Conservation (phyloP, 1,140 invertebrate genomes). For the Drosophila kanapiae region DNA sequence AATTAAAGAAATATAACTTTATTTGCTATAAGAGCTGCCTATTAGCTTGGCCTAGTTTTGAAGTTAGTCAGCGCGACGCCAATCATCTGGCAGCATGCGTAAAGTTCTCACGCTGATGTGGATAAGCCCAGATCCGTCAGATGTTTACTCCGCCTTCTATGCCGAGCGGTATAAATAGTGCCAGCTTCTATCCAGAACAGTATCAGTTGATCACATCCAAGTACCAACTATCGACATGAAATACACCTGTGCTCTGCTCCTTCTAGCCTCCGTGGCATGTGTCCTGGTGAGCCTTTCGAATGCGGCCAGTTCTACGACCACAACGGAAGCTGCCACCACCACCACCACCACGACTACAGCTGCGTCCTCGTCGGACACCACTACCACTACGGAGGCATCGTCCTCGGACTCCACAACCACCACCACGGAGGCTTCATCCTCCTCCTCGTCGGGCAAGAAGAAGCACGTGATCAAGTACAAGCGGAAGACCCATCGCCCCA, state of each 20-base stretch:
- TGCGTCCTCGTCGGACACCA: slow-evolving; percentile 16
- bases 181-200: background rate
- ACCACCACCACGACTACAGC: slow-evolving; percentile 2
- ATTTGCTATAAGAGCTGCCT: background rate
- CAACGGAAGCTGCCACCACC: background rate
- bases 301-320: slow-evolving; percentile 1
- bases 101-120: slow-evolving; percentile 14
- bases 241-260: background rate
- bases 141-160: background rate
- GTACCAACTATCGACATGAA: slow-evolving; percentile 8
- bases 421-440: background rate
- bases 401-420: slow-evolving; percentile 4
- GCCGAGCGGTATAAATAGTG: slow-evolving; percentile 14
- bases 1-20: background rate
- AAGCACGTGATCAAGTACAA: slow-evolving; percentile 1
- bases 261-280: slow-evolving; percentile 9
- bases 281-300: slow-evolving; percentile 10
- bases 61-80: background rate
- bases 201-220: slow-evolving; percentile 25
- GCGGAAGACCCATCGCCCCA: slow-evolving; percentile 11
- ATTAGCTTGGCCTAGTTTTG: background rate
- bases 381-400: slow-evolving; percentile 1
- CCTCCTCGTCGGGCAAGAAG: slow-evolving; percentile 2
- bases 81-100: background rate
- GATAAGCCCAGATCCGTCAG: background rate